phyloP scores from a whole-genome alignment of 2,888 invertebrate genomes.

The Anaspis maculata region DNA sequence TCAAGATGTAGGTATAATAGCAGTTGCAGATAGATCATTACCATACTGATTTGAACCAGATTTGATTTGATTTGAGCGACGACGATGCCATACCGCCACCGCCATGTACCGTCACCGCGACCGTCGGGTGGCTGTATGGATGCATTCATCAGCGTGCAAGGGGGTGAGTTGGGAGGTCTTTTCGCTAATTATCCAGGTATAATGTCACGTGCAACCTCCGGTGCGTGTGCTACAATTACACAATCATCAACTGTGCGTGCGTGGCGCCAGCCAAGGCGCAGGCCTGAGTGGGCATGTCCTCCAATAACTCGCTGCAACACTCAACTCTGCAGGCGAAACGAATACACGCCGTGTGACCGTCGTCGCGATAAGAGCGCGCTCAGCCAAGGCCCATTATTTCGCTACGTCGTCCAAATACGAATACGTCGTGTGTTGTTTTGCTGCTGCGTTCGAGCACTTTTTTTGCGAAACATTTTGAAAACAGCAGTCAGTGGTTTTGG shows the following conservation, averaged over 20 bases:
- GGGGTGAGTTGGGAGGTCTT: slow-evolving; percentile 4
- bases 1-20: too few relatives aligned
- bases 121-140: too few relatives aligned
- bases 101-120: too few relatives aligned
- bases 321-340: slow-evolving; percentile 6
- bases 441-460: too few relatives aligned
- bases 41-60: too few relatives aligned
- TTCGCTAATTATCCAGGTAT: slow-evolving; percentile 19
- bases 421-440: not conserved
- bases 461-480: too few relatives aligned
- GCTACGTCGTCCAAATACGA: not conserved
- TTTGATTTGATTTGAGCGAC: too few relatives aligned
- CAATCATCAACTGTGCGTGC: slow-evolving; percentile 36
- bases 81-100: too few relatives aligned
- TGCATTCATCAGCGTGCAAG: too few relatives aligned
- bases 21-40: too few relatives aligned
- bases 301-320: slow-evolving; percentile 24
- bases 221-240: slow-evolving; percentile 38
- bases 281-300: slow-evolving; percentile 36
- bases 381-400: slow-evolving; percentile 1
- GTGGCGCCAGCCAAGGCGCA: slow-evolving; percentile 37
- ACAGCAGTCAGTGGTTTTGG: too few relatives aligned
- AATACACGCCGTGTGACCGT: slow-evolving; percentile 23
- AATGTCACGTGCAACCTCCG: slow-evolving; percentile 29
- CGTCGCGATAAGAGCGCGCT: slow-evolving; percentile 9